Base-by-base conservation (phyloP, 2,113 vertebrate species). In the Indri indri region DNA sequence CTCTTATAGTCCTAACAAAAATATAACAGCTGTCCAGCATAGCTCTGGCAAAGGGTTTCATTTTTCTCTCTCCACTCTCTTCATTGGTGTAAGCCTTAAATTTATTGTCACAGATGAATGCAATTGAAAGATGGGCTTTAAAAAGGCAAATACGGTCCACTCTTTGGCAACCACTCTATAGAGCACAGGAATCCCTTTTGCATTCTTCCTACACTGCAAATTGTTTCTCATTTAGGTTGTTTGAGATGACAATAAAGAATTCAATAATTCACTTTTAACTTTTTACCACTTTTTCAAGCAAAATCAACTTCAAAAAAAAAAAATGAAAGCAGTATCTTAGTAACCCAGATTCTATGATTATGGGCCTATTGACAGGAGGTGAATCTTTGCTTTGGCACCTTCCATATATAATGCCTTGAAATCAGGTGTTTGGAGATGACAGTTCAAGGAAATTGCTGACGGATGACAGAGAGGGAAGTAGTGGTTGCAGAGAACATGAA, bases 11-110 rank as follows among this genome's bases (percentile, higher is more conserved):
- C 88, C 81, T 94, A 86, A 94, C 93, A 93, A 96, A 95, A 96
- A 86, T 59, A 80, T 68, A 97, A 91, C 94, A 97, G 93, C 95
- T 98, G 98, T 94, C 80, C 52, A 61, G 68, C 70, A 42, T 20
- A 47, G 40, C 20, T 93, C 88, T 91, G 79, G 68, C 14, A 17
- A 90, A 94, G 14, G 68, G 25, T 86, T 90, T 89, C 91, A 40
- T 95, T 97, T 97, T 82, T 81, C 85, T 88, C 83, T 70, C 86
- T 84, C 88, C 2, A 23, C 54, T 89, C 68, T 83, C 65, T 76
- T 76, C 8, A 0, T n/a, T 37, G 77, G 37, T 71, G 4, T 54
- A 91, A 94, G 80, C 50, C 47, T 97, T 87, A 95, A 87, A 83
- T 91, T 73, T 94, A 87, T 89, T 71, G 63, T 83, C 63, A 80